Percentiles rank a stretch among this genome's conserved stretches.
These are phyloP conservation scores for Xerus rutilus DNA, from an alignment of 2,797 vertebrate genomes.

Conservation along the genomic window DNA sequence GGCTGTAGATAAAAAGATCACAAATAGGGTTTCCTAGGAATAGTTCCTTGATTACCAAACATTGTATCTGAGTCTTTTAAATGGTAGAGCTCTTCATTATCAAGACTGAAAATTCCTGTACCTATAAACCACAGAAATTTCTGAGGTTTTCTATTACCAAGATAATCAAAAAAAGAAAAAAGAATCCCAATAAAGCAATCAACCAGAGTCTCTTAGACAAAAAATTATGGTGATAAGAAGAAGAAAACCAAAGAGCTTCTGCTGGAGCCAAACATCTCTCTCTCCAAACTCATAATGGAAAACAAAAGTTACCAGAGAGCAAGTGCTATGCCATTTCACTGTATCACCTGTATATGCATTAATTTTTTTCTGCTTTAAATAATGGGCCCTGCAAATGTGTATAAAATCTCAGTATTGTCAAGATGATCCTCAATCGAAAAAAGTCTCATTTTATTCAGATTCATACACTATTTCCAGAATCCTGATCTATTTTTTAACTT, in stretches of 20 bases:
- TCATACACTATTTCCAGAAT: background rate
- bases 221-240: constrained; percentile 26
- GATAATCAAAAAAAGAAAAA: background rate
- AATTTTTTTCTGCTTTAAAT: background rate
- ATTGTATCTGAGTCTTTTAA: constrained; percentile 57
- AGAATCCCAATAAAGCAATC: background rate
- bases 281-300: background rate
- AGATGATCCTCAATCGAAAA: constrained; percentile 3
- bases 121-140: constrained; percentile 48
- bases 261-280: background rate
- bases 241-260: background rate
- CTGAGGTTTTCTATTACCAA: constrained; percentile 31
- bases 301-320: background rate
- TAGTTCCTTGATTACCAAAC: constrained; percentile 31
- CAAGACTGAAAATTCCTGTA: constrained; percentile 39
- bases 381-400: background rate
- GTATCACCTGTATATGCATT: background rate
- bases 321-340: background rate
- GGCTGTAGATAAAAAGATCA: background rate
- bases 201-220: constrained; percentile 18
- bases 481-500: constrained; percentile 50
- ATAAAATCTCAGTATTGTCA: background rate
- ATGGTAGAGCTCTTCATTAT: constrained; percentile 34
- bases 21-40: constrained; percentile 48
- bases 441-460: constrained; percentile 49